Evolutionary conservation across 2,888 invertebrate species (phyloP).

Genomic region (Polydrusus cervinus): DNA sequence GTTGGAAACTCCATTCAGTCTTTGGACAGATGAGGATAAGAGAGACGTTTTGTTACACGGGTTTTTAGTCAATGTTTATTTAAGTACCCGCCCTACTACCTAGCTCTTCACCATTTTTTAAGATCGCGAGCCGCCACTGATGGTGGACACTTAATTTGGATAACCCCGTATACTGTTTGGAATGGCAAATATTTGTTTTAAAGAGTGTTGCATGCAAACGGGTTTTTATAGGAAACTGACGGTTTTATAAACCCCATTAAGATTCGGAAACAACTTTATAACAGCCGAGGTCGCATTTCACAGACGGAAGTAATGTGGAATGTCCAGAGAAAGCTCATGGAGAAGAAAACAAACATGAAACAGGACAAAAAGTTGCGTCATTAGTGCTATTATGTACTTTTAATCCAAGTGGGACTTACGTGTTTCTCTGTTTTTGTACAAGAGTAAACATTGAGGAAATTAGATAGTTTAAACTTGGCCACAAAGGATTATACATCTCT

Average conservation of each 20-base stretch:
- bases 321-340: conserved; percentile 3
- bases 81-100: no score
- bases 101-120: no score
- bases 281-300: neutral
- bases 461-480: neutral
- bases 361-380: conserved; percentile 19
- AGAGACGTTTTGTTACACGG: no score
- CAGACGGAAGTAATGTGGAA: conserved; percentile 1
- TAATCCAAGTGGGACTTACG: conserved; percentile 14
- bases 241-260: neutral
- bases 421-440: neutral
- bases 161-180: no score
- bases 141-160: neutral
- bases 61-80: no score
- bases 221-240: no score
- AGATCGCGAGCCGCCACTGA: no score
- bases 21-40: no score
- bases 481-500: neutral
- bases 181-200: no score
- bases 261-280: neutral
- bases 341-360: conserved; percentile 21
- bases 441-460: neutral
- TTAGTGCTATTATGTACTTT: conserved; percentile 22
- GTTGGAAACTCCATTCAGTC: no score
- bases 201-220: neutral